Conservation (phyloP, 64 coral and sea anemone genomes). For the Montipora sp. region DNA sequence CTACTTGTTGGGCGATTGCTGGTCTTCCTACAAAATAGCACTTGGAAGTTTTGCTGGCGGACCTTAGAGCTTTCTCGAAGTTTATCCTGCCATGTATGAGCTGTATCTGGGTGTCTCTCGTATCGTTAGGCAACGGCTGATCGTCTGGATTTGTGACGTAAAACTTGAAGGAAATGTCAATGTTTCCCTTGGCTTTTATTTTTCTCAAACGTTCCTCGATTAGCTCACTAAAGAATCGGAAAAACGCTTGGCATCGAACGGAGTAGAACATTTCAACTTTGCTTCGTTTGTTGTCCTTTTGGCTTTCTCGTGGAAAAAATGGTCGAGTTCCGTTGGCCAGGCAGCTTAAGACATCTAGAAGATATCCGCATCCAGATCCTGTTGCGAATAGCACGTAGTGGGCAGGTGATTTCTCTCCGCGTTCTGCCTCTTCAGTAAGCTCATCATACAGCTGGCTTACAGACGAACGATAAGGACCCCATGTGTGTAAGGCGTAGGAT, state of each 20-base stretch:
- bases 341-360: conserved; percentile 68
- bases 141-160: conserved; percentile 40
- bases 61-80: conserved; percentile 47
- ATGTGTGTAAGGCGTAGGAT: conserved; percentile 1
- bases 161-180: conserved; percentile 30
- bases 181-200: conserved; percentile 51
- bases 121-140: neutral
- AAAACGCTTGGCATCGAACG: conserved; percentile 54
- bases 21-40: conserved; percentile 78
- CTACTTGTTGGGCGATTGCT: conserved; percentile 46
- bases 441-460: conserved; percentile 44
- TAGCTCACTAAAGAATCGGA: conserved; percentile 10
- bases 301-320: neutral
- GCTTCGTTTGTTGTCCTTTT: neutral
- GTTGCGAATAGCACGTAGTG: conserved; percentile 67
- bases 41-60: conserved; percentile 28
- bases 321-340: conserved; percentile 44
- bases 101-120: neutral
- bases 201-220: conserved; percentile 10
- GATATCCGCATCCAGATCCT: conserved; percentile 71
- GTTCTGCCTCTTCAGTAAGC: neutral
- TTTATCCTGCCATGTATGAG: conserved; percentile 49
- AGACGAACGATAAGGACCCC: conserved; percentile 77
- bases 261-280: conserved; percentile 69
- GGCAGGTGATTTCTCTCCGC: neutral